phyloP scores from a whole-genome alignment of 2,797 vertebrate genomes.

The Tympanoctomys barrerae region DNA sequence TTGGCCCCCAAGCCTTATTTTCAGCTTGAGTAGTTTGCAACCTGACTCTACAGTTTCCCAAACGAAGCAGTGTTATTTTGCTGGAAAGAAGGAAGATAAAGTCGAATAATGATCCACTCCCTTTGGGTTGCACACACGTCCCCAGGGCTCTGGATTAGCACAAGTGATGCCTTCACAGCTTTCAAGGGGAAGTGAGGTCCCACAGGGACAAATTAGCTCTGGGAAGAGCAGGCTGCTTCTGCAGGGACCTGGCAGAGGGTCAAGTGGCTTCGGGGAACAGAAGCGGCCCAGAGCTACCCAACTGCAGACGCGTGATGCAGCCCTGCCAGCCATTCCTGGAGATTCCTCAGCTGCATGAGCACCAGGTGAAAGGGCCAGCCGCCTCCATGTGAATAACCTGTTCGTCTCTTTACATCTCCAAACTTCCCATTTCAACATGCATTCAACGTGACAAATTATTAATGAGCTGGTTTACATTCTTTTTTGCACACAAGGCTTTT shows the following conservation, averaged over 20 bases:
- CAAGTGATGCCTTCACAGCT: constrained; percentile 80
- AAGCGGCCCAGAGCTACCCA: neutral
- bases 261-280: neutral
- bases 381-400: neutral
- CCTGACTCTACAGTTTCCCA: constrained; percentile 46
- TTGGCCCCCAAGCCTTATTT: constrained; percentile 61
- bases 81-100: constrained; percentile 72
- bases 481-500: neutral
- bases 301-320: neutral
- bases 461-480: constrained; percentile 10
- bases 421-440: neutral
- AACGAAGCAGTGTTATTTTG: constrained; percentile 68
- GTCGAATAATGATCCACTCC: constrained; percentile 67
- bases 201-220: constrained; percentile 80
- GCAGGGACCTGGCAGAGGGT: constrained; percentile 55
- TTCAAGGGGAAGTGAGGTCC: constrained; percentile 74
- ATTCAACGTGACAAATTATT: constrained; percentile 28
- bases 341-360: neutral
- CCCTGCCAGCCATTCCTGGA: neutral
- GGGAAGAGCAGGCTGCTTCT: constrained; percentile 66
- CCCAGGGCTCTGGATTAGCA: constrained; percentile 71
- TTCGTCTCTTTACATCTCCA: neutral
- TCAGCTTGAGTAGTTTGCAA: constrained; percentile 49
- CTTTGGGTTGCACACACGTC: constrained; percentile 65
- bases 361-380: neutral